These are phyloP conservation scores for Notothenia rossii DNA, from an alignment of 2,113 vertebrate species.

Conservation along the genomic window DNA sequence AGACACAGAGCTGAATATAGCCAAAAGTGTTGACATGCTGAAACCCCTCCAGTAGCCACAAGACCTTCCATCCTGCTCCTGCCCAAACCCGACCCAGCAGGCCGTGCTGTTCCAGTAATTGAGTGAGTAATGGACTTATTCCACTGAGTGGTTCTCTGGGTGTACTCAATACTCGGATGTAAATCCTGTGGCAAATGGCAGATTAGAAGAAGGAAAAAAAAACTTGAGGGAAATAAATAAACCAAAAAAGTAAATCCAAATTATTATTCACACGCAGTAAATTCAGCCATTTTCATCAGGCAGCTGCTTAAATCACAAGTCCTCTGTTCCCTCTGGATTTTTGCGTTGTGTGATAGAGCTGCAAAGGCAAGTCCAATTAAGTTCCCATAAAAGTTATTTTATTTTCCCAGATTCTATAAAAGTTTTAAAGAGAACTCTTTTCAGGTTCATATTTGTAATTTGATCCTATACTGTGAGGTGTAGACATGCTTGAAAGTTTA, in stretches of 20 bases:
- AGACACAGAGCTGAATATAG: constrained; percentile 62
- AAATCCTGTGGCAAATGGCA: constrained; percentile 81
- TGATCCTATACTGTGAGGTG: too few relatives aligned
- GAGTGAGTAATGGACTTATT: constrained; percentile 85
- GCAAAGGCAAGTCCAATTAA: not conserved
- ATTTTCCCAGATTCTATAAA: too few relatives aligned
- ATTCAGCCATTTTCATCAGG: constrained; percentile 48
- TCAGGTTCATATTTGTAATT: too few relatives aligned
- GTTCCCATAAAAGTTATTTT: too few relatives aligned
- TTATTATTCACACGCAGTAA: constrained; percentile 65
- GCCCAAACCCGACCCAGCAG: constrained; percentile 75
- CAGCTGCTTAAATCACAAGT: not conserved
- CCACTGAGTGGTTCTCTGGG: constrained; percentile 82
- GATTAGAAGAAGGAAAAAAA: constrained; percentile 55
- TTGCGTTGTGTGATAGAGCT: not conserved
- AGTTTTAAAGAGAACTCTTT: too few relatives aligned
- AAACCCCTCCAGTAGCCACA: constrained; percentile 70
- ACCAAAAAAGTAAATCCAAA: constrained; percentile 63
- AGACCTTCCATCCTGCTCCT: constrained; percentile 69
- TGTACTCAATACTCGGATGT: constrained; percentile 76
- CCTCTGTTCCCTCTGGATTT: constrained; percentile 8
- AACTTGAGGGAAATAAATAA: constrained; percentile 58
- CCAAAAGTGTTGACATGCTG: constrained; percentile 68
- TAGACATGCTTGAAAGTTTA: too few relatives aligned
- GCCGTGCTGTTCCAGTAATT: constrained; percentile 81